phyloP scores from a whole-genome alignment of 2,888 invertebrate species.

The Luffia ferchaultella region DNA sequence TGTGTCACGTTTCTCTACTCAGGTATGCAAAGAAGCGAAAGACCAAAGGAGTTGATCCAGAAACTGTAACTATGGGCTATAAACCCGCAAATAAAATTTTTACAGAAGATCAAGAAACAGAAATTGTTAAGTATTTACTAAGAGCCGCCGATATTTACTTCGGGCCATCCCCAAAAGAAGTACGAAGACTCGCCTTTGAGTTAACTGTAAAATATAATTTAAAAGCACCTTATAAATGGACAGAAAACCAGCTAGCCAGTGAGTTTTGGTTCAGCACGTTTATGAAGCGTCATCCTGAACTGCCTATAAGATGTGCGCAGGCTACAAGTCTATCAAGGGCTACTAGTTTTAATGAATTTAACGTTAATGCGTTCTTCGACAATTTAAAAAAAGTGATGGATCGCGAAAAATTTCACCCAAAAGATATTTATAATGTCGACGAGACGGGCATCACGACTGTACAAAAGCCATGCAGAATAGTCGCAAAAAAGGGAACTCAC shows the following conservation, averaged over 20 bases:
- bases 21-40: not conserved
- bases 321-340: too few species aligned
- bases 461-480: conserved; percentile 7
- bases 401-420: conserved; percentile 14
- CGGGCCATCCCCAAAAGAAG: conserved; percentile 10
- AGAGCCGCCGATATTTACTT: conserved; percentile 8
- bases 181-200: conserved; percentile 10
- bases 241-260: conserved; percentile 10
- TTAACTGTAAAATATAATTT: conserved; percentile 9
- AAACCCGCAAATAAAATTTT: conserved; percentile 11
- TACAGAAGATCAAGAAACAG: conserved; percentile 5
- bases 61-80: conserved; percentile 11
- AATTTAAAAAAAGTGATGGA: conserved; percentile 16
- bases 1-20: not conserved
- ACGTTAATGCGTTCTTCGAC: conserved; percentile 17
- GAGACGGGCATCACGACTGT: conserved; percentile 9
- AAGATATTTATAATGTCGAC: conserved; percentile 14
- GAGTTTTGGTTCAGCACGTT: conserved; percentile 15
- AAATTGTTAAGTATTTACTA: conserved; percentile 3
- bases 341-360: conserved; percentile 17
- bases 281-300: conserved; percentile 17
- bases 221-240: conserved; percentile 9
- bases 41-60: too few species aligned
- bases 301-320: conserved; percentile 16
- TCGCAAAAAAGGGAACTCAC: too few species aligned